Conservation (phyloP, 2,113 vertebrate species). For the Upupa epops region DNA sequence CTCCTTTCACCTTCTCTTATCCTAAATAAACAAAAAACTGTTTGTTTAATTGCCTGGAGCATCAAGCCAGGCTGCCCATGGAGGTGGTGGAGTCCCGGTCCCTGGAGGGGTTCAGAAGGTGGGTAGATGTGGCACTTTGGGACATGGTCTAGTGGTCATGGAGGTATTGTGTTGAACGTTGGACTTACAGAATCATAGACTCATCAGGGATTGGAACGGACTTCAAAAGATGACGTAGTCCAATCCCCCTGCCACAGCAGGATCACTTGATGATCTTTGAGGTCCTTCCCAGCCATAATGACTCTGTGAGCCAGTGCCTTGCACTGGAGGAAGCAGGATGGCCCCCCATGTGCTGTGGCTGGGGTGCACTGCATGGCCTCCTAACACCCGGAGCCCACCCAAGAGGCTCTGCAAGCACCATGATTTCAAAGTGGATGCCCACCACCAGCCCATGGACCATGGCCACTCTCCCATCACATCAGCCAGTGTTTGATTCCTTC, state of each 20-base stretch:
- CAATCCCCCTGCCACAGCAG: too few relatives aligned
- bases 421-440: not conserved
- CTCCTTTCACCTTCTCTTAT: not conserved
- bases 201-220: too few relatives aligned
- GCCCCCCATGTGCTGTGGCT: rapidly evolving
- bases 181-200: too few relatives aligned
- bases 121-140: too few relatives aligned
- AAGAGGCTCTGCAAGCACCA: rapidly evolving
- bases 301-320: not conserved
- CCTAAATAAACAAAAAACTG: not conserved
- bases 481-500: not conserved
- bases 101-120: too few relatives aligned
- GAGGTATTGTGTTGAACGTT: too few relatives aligned
- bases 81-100: too few relatives aligned
- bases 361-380: rapidly evolving
- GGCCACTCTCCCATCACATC: rapidly evolving
- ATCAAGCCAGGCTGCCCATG: not conserved
- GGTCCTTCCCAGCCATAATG: too few relatives aligned
- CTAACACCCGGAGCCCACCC: not conserved
- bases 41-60: not conserved
- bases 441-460: rapidly evolving
- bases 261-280: too few relatives aligned
- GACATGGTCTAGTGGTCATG: too few relatives aligned
- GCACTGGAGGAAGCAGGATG: not conserved
- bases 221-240: too few relatives aligned